phyloP scores from a whole-genome alignment of 2,113 vertebrate species.

The Corapipo altera region DNA sequence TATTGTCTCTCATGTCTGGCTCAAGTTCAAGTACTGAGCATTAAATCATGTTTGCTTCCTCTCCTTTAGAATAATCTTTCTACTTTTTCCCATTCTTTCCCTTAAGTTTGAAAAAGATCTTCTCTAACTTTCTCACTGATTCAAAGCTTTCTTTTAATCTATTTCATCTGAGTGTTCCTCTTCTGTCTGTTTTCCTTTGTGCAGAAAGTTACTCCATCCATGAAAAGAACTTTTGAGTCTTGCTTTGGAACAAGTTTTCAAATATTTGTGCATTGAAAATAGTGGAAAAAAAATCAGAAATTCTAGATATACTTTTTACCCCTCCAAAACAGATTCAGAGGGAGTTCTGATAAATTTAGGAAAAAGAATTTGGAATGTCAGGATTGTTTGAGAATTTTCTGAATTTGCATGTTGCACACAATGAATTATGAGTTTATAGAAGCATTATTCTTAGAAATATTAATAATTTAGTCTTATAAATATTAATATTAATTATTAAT shows the following conservation, averaged over 20 bases:
- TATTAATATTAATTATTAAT: too few species aligned
- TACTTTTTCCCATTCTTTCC: background rate
- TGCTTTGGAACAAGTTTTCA: background rate
- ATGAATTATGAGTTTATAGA: background rate
- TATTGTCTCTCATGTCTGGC: background rate
- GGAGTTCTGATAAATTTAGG: background rate
- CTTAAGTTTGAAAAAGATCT: background rate
- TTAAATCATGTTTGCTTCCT: background rate
- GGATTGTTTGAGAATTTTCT: background rate
- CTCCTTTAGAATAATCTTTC: background rate
- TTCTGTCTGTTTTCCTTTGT: background rate
- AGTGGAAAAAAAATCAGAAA: background rate
- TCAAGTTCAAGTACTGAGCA: background rate
- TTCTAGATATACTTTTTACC: background rate
- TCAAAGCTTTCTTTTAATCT: background rate
- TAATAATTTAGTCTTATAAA: too few species aligned
- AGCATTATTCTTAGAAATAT: background rate
- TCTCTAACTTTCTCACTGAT: accelerated
- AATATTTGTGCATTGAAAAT: background rate
- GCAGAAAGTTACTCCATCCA: background rate
- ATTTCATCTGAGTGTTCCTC: background rate
- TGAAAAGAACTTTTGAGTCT: background rate
- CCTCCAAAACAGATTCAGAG: background rate
- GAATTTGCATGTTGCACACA: background rate
- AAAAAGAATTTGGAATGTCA: background rate